Conservation (phyloP, 2,888 invertebrate species). For the Brenthis hecate region DNA sequence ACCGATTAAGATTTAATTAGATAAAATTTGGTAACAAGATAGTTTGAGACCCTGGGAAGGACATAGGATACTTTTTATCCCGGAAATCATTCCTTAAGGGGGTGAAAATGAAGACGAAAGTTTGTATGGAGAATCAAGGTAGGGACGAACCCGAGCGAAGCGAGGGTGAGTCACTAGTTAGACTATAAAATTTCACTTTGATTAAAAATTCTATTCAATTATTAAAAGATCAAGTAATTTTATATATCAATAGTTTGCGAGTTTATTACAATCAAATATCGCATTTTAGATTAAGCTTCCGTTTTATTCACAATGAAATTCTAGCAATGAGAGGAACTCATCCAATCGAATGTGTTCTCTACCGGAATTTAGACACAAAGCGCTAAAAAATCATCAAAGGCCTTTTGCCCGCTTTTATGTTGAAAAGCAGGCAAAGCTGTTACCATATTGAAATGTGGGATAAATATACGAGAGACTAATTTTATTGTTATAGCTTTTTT, state of each 20-base stretch:
- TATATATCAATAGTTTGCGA: not conserved
- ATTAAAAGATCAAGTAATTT: no score
- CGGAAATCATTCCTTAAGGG: no score
- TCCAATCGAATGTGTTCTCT: constrained; percentile 43
- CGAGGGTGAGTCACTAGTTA: no score
- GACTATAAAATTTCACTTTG: no score
- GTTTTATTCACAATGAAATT: constrained; percentile 36
- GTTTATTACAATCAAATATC: constrained; percentile 18
- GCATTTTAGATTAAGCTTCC: constrained; percentile 27
- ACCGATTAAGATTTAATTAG: no score
- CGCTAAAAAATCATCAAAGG: constrained; percentile 31
- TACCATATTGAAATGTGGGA: constrained; percentile 15
- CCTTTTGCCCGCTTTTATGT: constrained; percentile 20
- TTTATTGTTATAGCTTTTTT: not conserved
- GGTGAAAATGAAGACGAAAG: no score
- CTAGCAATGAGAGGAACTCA: constrained; percentile 37
- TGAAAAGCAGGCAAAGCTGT: constrained; percentile 12
- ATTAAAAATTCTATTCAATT: no score
- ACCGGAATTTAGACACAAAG: constrained; percentile 33
- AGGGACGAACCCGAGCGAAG: no score
- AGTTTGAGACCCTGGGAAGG: no score
- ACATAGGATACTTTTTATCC: no score
- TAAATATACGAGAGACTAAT: not conserved
- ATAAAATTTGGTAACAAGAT: no score
- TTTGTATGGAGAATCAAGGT: no score